Base-by-base conservation (phyloP, 1,140 invertebrate species). In the Hermetia illucens region DNA sequence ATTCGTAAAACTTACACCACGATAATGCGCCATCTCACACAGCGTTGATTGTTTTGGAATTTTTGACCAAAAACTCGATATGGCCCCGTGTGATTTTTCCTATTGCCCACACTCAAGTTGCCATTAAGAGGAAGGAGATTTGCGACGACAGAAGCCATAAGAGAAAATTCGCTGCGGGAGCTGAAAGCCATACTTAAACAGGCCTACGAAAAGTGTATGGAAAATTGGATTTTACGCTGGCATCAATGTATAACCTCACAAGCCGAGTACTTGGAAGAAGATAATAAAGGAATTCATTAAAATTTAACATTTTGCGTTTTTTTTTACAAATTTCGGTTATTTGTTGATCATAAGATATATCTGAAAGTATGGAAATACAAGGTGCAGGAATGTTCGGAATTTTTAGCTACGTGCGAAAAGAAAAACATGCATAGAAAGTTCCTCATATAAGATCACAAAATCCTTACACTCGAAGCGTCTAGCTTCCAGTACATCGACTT, bases 31-130 rank as follows among this genome's bases (percentile, higher is more conserved):
- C 36, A 21, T 24, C 37, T 3, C 41, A 35, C 24, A 25, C 2
- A 13, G 34, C 12, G 17, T 15, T 31, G 19, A 22, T 40, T 40
- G 16, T 40, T 6, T 35, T n/a, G 36, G 12, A 21, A 46, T 16
- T 59, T 42, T 41, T 53, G 18, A 41, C 43, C 17, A 39, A 47
- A 29, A 50, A 48, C 10, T 33, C 4, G 5, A 61, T 42, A 13
- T 57, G 20, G 43, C 45, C 19, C 53, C 51, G n/a, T n/a, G n/a
- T n/a, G n/a, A n/a, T n/a, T n/a, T n/a, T n/a, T n/a, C n/a, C n/a
- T n/a, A n/a, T n/a, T n/a, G n/a, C n/a, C n/a, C n/a, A n/a, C n/a
- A n/a, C n/a, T n/a, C n/a, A n/a, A n/a, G 0, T 47, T 39, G 32
- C 37, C 37, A 39, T 24, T 39, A 31, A 24, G 37, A 39, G 27